A percentile compares a stretch with the other conserved stretches of the same genome.
Evolutionary conservation across 2,797 vertebrate species (phyloP).

Genomic region (Enteromius trimaculatus): DNA sequence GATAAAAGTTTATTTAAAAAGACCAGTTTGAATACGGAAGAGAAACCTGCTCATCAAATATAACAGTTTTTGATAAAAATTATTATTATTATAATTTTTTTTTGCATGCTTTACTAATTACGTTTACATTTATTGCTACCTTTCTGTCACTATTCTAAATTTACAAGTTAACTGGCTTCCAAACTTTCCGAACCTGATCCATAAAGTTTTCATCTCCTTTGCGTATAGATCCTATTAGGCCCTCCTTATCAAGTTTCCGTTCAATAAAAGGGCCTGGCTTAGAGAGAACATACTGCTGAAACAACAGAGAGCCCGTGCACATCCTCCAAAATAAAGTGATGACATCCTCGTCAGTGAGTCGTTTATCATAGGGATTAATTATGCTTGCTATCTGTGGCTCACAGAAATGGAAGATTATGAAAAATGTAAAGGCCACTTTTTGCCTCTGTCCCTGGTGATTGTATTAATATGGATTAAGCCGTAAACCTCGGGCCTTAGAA

Average conservation of each 20-base stretch:
- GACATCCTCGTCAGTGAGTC: slow-evolving; percentile 64
- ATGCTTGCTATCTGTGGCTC: slow-evolving; percentile 77
- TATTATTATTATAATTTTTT: not conserved
- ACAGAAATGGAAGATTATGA: slow-evolving; percentile 79
- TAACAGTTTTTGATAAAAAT: not conserved
- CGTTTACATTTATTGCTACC: not conserved
- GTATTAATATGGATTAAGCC: slow-evolving; percentile 77
- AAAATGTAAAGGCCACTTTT: slow-evolving; percentile 76
- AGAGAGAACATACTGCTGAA: slow-evolving; percentile 33
- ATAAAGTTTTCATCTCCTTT: not conserved
- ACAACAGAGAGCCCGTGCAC: slow-evolving; percentile 47
- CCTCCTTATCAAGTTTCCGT: not conserved
- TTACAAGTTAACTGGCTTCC: not conserved
- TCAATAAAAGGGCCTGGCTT: not conserved
- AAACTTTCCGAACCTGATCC: not conserved
- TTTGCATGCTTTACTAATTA: slow-evolving; percentile 8
- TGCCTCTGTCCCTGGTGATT: slow-evolving; percentile 70
- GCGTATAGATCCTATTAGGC: slow-evolving; percentile 5
- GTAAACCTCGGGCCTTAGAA: slow-evolving; percentile 72
- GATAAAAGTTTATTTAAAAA: slow-evolving; percentile 54
- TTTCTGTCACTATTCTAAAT: not conserved
- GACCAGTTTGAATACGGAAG: slow-evolving; percentile 12
- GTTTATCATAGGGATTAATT: slow-evolving; percentile 83
- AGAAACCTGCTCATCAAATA: slow-evolving; percentile 13
- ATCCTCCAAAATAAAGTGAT: slow-evolving; percentile 52